These are phyloP conservation scores for Bembecia ichneumoniformis DNA, from an alignment of 2,888 invertebrate species.

Conservation along the genomic window DNA sequence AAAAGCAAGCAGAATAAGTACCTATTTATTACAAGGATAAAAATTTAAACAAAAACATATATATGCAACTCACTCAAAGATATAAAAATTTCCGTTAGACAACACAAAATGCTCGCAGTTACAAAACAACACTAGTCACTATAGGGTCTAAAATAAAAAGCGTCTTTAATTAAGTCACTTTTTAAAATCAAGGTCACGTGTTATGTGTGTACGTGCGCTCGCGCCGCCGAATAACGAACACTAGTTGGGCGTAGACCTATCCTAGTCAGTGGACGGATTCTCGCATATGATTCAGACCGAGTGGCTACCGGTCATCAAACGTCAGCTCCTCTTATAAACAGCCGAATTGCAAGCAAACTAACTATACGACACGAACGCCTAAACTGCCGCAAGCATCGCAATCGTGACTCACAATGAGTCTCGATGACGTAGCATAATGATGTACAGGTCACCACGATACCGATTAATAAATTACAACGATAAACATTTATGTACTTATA, in stretches of 20 bases:
- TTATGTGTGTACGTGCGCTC: conserved; percentile 51
- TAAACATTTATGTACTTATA: too few species aligned
- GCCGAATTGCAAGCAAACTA: conserved; percentile 13
- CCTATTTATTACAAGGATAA: too few species aligned
- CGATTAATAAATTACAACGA: neutral
- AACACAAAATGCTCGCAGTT: too few species aligned
- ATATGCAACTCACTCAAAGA: too few species aligned
- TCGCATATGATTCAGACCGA: conserved; percentile 46
- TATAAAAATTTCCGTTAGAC: too few species aligned
- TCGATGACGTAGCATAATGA: conserved; percentile 24
- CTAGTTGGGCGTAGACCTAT: conserved; percentile 23
- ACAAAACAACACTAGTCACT: too few species aligned
- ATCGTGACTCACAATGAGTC: conserved; percentile 29
- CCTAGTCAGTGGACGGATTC: conserved; percentile 38
- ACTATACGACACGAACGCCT: conserved; percentile 13
- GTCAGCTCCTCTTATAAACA: conserved; percentile 37
- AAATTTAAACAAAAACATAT: too few species aligned
- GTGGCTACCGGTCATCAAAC: conserved; percentile 34
- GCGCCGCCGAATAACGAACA: conserved; percentile 31
- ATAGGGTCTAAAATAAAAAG: too few species aligned
- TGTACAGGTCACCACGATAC: neutral
- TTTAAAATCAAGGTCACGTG: too few species aligned
- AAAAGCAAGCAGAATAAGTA: too few species aligned
- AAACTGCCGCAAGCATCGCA: conserved; percentile 6
- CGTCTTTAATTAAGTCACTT: too few species aligned